These are phyloP conservation scores for Temnothorax rugatulus DNA, from an alignment of 2,888 invertebrate genomes.

Conservation along the genomic window DNA sequence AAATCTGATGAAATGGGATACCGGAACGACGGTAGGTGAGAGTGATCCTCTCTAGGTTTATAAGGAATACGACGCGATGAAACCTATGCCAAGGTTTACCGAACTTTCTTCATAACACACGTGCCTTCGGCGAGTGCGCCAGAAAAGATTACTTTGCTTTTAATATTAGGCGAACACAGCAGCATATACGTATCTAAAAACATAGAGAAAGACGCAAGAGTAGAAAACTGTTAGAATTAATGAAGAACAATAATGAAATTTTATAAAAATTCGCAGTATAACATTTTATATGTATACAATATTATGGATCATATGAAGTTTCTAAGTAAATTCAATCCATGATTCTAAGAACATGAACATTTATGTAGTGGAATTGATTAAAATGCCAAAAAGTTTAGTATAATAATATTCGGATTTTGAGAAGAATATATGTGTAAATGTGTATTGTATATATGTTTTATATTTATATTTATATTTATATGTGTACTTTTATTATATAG, in stretches of 20 bases:
- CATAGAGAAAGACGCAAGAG: background rate
- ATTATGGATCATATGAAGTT: background rate
- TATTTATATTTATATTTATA: too few relatives aligned
- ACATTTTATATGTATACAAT: background rate
- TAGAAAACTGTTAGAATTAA: background rate
- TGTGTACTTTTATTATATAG: background rate
- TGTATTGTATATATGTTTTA: background rate
- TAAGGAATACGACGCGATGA: constrained; percentile 18
- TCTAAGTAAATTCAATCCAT: background rate
- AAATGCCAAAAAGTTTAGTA: background rate
- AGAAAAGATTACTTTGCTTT: constrained; percentile 44
- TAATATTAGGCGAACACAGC: constrained; percentile 20
- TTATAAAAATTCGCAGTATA: background rate
- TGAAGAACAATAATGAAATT: constrained; percentile 4
- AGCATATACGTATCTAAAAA: background rate
- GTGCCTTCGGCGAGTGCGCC: background rate
- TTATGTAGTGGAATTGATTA: background rate
- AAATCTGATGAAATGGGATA: constrained; percentile 54
- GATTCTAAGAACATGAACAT: background rate
- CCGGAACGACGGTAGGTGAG: constrained; percentile 19
- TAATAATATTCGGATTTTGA: background rate
- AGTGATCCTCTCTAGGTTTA: background rate
- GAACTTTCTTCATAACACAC: constrained; percentile 63
- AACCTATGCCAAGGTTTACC: constrained; percentile 40
- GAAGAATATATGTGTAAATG: background rate